Percentiles rank a stretch among this genome's conserved stretches.
Conservation (phyloP, 37 sponge, comb jelly and placozoan genomes). For the Cliona cf. orientalis region DNA sequence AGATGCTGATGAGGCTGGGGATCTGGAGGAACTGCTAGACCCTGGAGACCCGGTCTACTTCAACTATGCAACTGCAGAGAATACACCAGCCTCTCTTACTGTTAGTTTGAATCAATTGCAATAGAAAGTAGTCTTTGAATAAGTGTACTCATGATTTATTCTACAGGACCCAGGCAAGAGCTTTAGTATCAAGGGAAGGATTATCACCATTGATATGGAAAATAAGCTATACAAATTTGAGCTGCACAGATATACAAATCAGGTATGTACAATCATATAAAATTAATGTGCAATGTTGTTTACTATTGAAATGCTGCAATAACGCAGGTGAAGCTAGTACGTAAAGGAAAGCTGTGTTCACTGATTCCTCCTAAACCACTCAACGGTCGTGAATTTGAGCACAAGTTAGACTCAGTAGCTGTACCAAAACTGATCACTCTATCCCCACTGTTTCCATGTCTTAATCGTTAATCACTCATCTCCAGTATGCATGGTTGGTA, state of each 20-base stretch:
- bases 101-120: background rate
- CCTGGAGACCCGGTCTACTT: slow-evolving; percentile 70
- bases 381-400: slow-evolving; percentile 27
- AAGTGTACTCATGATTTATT: too few species aligned
- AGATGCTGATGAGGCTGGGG: slow-evolving; percentile 65
- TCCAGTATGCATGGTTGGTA: too few species aligned
- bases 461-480: too few species aligned
- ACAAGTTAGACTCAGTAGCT: background rate
- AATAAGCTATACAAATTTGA: slow-evolving; percentile 37
- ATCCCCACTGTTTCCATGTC: slow-evolving; percentile 57
- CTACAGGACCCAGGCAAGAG: slow-evolving; percentile 57
- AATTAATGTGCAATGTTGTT: background rate
- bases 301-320: background rate
- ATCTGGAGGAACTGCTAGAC: slow-evolving; percentile 71
- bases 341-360: slow-evolving; percentile 2
- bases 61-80: slow-evolving; percentile 52
- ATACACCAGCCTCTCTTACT: slow-evolving; percentile 20
- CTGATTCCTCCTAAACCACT: slow-evolving; percentile 30
- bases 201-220: slow-evolving; percentile 2
- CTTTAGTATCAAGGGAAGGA: slow-evolving; percentile 71
- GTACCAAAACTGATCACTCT: slow-evolving; percentile 60
- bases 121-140: background rate
- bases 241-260: slow-evolving; percentile 38
- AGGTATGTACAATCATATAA: slow-evolving; percentile 27
- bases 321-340: slow-evolving; percentile 12